phyloP scores from a whole-genome alignment of 23 tunicate genomes.

The Phallusia fumigata region DNA sequence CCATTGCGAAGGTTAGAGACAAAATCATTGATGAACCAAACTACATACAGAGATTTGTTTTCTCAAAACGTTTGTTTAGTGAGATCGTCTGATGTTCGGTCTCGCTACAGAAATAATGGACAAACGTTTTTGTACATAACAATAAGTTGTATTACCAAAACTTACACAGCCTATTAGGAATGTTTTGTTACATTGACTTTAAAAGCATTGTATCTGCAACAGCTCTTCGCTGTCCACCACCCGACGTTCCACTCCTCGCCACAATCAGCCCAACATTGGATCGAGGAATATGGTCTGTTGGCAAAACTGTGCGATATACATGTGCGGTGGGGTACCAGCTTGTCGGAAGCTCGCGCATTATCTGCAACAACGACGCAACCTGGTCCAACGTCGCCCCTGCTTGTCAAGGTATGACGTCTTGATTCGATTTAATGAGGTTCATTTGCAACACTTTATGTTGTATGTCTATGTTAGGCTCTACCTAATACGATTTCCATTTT shows the following conservation, averaged over 20 bases:
- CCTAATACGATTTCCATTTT: too few species aligned
- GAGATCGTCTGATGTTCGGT: too few species aligned
- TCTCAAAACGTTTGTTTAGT: too few species aligned
- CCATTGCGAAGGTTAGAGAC: slow-evolving; percentile 15
- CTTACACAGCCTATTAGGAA: too few species aligned
- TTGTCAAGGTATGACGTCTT: slow-evolving; percentile 16
- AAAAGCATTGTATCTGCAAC: neutral
- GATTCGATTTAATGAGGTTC: too few species aligned
- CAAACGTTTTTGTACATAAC: too few species aligned
- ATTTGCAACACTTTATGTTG: too few species aligned
- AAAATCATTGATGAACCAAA: too few species aligned
- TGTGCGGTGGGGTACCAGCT: slow-evolving; percentile 36
- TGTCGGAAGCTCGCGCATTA: slow-evolving; percentile 22
- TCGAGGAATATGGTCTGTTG: slow-evolving; percentile 20
- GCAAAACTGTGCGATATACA: slow-evolving; percentile 22
- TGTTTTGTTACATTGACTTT: neutral
- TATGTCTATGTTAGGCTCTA: too few species aligned
- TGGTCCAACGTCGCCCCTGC: slow-evolving; percentile 18
- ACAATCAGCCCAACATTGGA: neutral
- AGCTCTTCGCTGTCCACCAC: slow-evolving; percentile 12
- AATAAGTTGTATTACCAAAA: too few species aligned
- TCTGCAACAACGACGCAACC: slow-evolving; percentile 22
- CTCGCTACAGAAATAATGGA: too few species aligned
- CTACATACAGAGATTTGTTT: too few species aligned
- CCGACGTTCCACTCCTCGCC: slow-evolving; percentile 5